Evolutionary conservation across 2,797 vertebrate genomes (phyloP), one percentile per base, ranked within the genome.

Genomic region (Malurus leucopterus): DNA sequence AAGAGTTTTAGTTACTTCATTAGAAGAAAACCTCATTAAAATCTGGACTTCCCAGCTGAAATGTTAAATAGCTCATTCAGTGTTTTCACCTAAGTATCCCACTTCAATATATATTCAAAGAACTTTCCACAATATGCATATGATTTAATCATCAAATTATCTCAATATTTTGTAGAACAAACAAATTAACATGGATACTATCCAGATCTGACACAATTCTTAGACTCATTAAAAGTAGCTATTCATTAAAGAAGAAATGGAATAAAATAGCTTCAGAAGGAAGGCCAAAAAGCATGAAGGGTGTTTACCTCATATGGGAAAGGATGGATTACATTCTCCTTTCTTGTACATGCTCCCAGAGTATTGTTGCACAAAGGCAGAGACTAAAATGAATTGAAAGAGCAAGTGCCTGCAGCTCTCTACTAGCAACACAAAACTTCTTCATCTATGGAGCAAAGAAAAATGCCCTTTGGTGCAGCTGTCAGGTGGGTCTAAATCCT

Each of bases 21-120:
- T 58, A 47, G 44, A 92, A 94, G 51, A 73, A 72, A 55, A 57
- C 44, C 50, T 59, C 27, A 34, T 68, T 86, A 58, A 51, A 32
- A 14, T 73, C 62, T 34, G 46, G 23, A 81, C 38, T 77, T 80
- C 22, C 15, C 41, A 93, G 15, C 43, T 51, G 44, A 16, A 89
- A 43, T 2, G 4, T 46, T 8, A 84, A 88, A 41, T 13, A 26
- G 20, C n/a, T 64, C 3, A 24, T 55, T 64, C 29, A 34, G 14
- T 41, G 21, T 26, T 79, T 83, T 63, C 32, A 72, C 49, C 14
- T 43, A 64, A 47, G 6, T 38, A 27, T 65, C 47, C 78, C 9
- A 0, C 10, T 53, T 75, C 13, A 70, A 19, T 11, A 55, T 7
- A 21, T 18, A 65, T 34, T 36, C n/a, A 30, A 38, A 70, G 38